These are phyloP conservation scores for Melanotaenia boesemani DNA, from an alignment of 2,797 vertebrate genomes.

Conservation along the genomic window DNA sequence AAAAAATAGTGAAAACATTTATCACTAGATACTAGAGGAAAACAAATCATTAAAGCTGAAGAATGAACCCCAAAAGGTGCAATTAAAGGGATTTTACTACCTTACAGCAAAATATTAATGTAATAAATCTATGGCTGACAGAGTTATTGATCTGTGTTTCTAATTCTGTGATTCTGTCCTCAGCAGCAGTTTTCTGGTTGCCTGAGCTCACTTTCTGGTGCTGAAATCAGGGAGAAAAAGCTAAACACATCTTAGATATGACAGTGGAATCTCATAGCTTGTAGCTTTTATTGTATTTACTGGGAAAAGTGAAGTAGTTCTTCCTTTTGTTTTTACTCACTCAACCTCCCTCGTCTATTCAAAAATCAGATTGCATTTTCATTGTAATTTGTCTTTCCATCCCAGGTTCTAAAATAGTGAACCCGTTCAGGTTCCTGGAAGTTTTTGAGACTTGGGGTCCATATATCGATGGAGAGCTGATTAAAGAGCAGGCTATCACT, in stretches of 20 bases:
- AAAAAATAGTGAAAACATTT: constrained; percentile 21
- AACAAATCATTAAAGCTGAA: constrained; percentile 16
- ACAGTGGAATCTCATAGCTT: background rate
- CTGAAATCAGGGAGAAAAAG: constrained; percentile 9
- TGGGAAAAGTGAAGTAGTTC: background rate
- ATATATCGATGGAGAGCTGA: constrained; percentile 77
- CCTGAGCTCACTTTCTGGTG: constrained; percentile 1
- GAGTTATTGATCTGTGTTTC: constrained; percentile 53
- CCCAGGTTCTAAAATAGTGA: constrained; percentile 81
- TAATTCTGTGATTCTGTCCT: constrained; percentile 24
- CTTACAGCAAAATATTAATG: constrained; percentile 31
- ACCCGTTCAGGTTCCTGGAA: constrained; percentile 84
- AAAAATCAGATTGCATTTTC: background rate
- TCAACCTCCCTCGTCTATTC: no score
- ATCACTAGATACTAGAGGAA: constrained; percentile 22
- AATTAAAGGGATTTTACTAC: constrained; percentile 36
- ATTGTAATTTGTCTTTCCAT: constrained; percentile 1
- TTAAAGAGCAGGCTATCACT: constrained; percentile 78
- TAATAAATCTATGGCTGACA: constrained; percentile 31
- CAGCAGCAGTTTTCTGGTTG: constrained; percentile 16
- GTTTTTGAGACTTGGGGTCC: constrained; percentile 85
- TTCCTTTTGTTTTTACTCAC: background rate
- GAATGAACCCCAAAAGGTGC: constrained; percentile 27
- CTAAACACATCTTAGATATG: background rate
- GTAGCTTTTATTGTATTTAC: background rate